Base-by-base conservation (phyloP, 2,888 invertebrate genomes). In the Oegoconia quadripuncta region DNA sequence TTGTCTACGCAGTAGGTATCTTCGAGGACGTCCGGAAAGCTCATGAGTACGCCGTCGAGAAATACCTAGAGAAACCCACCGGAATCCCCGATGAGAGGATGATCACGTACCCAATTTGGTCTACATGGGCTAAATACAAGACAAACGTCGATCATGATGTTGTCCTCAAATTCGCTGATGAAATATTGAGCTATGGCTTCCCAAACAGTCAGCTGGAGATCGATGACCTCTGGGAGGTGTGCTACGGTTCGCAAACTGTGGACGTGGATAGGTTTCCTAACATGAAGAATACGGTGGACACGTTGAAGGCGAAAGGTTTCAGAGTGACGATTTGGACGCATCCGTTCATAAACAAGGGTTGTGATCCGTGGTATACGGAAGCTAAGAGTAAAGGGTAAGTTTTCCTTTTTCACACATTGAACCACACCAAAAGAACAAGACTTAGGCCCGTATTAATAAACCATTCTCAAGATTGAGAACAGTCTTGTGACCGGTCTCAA, bases 191-290 rank as follows among this genome's bases (percentile, higher is more conserved):
- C 0, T 50, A 89, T 42, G 88, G 84, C 1, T 90, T 90, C 42
- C 74, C 80, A 0, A 80, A 82, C 52, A 89, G 89, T 42, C 89
- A 90, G 52, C 48, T 90, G 6, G 92, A 92, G 64, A 90, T 93
- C 26, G 92, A 92, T 55, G 92, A 92, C 52, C 74, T 88, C 1
- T 92, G 91, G 91, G 91, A 92, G 63, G 69, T 76, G 0, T 89
- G 90, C 48, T 91, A 92, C 48, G 93, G 93, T 0, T 89, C 91
- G 4, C 83, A 89, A 30, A 80, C 73, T 1, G 71, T 92, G 9
- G 78, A 82, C 26, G 52, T 53, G 1, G 57, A 48, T 0, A 89
- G 88, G 63, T 92, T 92, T 48, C 90, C 90, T 0, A 74, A 90
- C 55, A 83, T 91, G 57, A 82, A 72, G 49, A 63, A 65, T 8